Evolutionary conservation across 92 coral and sea anemone species (phyloP), one percentile per base, ranked within the genome.

Genomic region (Palythoa grandiflora): DNA sequence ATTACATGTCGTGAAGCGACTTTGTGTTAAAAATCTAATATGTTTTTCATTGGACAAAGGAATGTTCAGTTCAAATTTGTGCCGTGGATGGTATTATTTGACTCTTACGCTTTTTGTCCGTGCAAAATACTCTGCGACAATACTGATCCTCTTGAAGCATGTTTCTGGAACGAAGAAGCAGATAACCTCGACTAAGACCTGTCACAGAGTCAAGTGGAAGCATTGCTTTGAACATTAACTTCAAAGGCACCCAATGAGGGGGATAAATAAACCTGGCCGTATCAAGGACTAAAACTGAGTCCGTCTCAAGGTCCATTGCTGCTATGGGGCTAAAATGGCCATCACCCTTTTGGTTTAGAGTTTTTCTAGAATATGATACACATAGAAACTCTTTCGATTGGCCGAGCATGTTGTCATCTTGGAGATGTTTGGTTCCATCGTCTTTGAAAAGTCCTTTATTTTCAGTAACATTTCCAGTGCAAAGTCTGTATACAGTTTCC

Each of bases 261-360:
- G 98, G 98, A 72, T 96, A 96, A 71, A 95, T 96, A 40, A 95
- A 96, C 48, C 99, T 84, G 51, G 99, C 99, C 21, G 98, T 95
- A 80, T 96, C 99, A 39, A 96, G 91, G 68, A 96, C 84, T 74
- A 96, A 79, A 2, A 88, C 96, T 19, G 96, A 89, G 73, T 93
- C 93, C 8, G 96, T 89, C 61, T 95, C 98, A 7, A 7, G 7
- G 84, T 95, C 98, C 28, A 91, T 80, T 12, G 98, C 99, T 59
- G 98, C 99, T 51, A 96, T 86, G 20, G 99, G 99, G 47, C 98
- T 95, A 65, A 93, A 96, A 75, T 96, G 99, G 36, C 99, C 99
- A 39, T 93, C 93, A 1, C 99, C 98, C 1, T 94, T 88, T 85
- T 96, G 99, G 5, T 87, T 88, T 21, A 96, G 91, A 16, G 87